Conservation (phyloP, 1,140 invertebrate genomes). For the Monochamus saltuarius region DNA sequence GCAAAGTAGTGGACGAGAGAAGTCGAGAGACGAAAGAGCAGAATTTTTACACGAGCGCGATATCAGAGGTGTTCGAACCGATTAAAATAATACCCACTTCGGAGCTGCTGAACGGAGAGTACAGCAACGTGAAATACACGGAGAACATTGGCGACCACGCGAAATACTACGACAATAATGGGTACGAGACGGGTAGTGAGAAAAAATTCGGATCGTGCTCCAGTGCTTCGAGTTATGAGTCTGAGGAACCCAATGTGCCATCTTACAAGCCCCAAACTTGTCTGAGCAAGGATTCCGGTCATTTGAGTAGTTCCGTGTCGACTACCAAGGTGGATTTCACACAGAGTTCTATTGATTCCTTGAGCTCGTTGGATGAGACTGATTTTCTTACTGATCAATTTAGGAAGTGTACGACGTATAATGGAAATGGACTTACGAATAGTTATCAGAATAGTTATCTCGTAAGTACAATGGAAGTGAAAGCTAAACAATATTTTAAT, state of each 20-base stretch:
- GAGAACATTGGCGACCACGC: slow-evolving; percentile 29
- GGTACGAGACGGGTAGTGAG: slow-evolving; percentile 34
- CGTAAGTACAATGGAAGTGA: slow-evolving; percentile 20
- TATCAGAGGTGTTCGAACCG: slow-evolving; percentile 70
- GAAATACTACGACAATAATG: slow-evolving; percentile 31
- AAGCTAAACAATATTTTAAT: slow-evolving; percentile 1
- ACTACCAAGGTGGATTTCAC: slow-evolving; percentile 48
- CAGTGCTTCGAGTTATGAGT: slow-evolving; percentile 50
- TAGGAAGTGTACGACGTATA: slow-evolving; percentile 35
- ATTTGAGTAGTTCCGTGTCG: slow-evolving; percentile 43
- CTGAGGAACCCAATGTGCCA: slow-evolving; percentile 34
- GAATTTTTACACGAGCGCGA: slow-evolving; percentile 68
- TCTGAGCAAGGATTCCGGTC: slow-evolving; percentile 49
- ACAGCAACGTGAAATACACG: slow-evolving; percentile 31
- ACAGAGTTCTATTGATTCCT: slow-evolving; percentile 46
- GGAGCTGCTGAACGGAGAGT: slow-evolving; percentile 44
- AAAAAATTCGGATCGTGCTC: slow-evolving; percentile 48
- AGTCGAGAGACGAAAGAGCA: slow-evolving; percentile 73
- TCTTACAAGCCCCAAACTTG: slow-evolving; percentile 33
- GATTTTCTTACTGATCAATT: slow-evolving; percentile 48
- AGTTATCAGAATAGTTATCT: slow-evolving; percentile 37
- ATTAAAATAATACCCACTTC: slow-evolving; percentile 55
- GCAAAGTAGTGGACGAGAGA: slow-evolving; percentile 70
- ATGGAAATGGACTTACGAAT: slow-evolving; percentile 26
- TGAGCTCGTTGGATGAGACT: slow-evolving; percentile 50